phyloP scores from a whole-genome alignment of 2,797 vertebrate genomes.

The Silurus lanzhouensis region DNA sequence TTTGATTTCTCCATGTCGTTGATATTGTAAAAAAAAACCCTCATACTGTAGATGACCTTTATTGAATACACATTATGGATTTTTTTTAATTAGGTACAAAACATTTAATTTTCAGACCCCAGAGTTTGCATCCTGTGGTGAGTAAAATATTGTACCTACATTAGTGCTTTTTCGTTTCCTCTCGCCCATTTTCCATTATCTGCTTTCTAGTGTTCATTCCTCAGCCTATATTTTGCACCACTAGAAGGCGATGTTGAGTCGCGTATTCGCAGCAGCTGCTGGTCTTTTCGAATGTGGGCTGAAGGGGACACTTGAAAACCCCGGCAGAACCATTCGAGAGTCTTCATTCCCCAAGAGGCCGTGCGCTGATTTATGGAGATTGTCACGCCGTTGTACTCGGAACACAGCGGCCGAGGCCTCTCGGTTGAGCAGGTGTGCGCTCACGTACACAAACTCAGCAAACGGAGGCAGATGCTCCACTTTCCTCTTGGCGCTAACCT shows the following conservation, averaged over 20 bases:
- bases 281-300: background rate
- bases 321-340: constrained; percentile 13
- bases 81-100: background rate
- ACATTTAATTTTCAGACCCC: no score
- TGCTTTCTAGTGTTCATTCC: background rate
- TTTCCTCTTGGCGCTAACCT: constrained; percentile 28
- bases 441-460: constrained; percentile 32
- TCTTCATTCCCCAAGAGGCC: constrained; percentile 30
- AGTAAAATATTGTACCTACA: background rate
- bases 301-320: constrained; percentile 1
- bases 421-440: constrained; percentile 41
- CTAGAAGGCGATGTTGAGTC: constrained; percentile 48
- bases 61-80: background rate
- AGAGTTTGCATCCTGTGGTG: background rate
- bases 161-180: background rate
- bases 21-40: no score
- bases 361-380: constrained; percentile 47
- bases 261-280: background rate
- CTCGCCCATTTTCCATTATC: background rate
- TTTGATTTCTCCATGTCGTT: no score
- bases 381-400: constrained; percentile 23
- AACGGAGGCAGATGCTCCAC: constrained; percentile 37
- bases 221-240: background rate
- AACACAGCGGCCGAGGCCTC: constrained; percentile 9
- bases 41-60: no score